Evolutionary conservation across 1,140 invertebrate genomes (phyloP), one percentile per base, ranked within the genome.

Genomic region (Condylostylus longicornis): DNA sequence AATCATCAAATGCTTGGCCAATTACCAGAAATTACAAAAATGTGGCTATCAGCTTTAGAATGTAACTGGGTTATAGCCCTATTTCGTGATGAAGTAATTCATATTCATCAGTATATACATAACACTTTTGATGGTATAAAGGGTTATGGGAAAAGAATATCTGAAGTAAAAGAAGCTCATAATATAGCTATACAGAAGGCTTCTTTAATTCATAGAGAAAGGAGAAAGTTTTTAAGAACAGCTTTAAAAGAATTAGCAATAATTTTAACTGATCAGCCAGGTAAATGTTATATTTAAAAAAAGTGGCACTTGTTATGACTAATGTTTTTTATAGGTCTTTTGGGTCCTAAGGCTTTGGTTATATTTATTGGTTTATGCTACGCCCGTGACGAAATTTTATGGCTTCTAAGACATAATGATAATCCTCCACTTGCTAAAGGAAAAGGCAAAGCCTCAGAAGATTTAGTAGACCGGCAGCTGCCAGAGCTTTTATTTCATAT

Each of bases 401-500:
- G 96, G 96, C 68, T 98, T 9, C 58, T 99, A 4, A 70, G 95
- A 32, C 96, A 99, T 63, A 84, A 85, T 56, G 90, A 95, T 48
- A 96, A 96, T 68, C 89, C 86, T 17, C 88, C 88, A 1, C 74
- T 76, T n/a, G 45, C 77, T 75, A 57, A 87, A 82, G 68, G 73
- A 71, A 44, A 91, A 66, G 78, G 80, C 33, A 84, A 87, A 62
- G 72, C 77, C 18, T 72, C 79, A 18, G 88, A 93, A 65, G 87
- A 94, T 67, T 66, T 94, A 19, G 81, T 90, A 3, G 88, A 94
- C 58, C 67, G 93, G 33, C 93, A 97, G 58, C 66, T 99, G 18
- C 94, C 96, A 6, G 96, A 99, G 66, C 64, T 99, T 18, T 64
- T 99, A 1, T 98, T 98, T 61, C 90, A 98, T 48, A 96, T 98